Evolutionary conservation across 2,888 invertebrate species (phyloP), one percentile per base, ranked within the genome.

Genomic region (Synergus itoensis): DNA sequence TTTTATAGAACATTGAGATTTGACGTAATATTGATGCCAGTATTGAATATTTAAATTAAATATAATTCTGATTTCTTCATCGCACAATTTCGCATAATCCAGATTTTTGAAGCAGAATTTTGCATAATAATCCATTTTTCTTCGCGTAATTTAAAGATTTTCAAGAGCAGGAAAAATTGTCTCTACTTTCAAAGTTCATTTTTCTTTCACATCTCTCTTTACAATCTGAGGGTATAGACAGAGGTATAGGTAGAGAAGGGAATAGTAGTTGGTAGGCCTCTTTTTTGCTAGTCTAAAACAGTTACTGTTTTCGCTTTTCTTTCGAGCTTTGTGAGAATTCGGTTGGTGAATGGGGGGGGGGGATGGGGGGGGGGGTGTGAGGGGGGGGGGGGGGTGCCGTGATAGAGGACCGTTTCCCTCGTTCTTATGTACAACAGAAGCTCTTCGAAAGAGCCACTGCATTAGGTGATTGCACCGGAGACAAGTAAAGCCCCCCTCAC

Each of bases 401-500:
- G 76, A 79, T 77, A 69, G 77, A 79, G 41, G 63, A 73, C 69
- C 45, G 28, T 43, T 28, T 41, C 12, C 43, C 43, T 67, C 21
- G 45, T 67, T 67, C 14, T 43, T 43, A 43, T 14, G 69, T 60
- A 75, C 40, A 77, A 81, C 45, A 48, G 69, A 76, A 77, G 75
- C 75, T 63, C 79, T 67, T 77, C 65, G 79, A 81, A 82, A 80
- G 83, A 84, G 80, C 79, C 79, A 81, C 86, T 88, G 88, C 90
- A 90, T 90, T 89, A 90, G 88, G 85, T 88, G 90, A 90, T 90
- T 90, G 89, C 88, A 86, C 82, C 81, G 76, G 80, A 83, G 85
- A 84, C 83, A 84, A 84, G 83, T 84, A 85, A 85, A 84, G 80
- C 82, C 81, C 40, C 63, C 36, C 60, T 41, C 45, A 67, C 21